Evolutionary conservation across 2,888 invertebrate genomes (phyloP).

Genomic region (Athripsodes cinereus): DNA sequence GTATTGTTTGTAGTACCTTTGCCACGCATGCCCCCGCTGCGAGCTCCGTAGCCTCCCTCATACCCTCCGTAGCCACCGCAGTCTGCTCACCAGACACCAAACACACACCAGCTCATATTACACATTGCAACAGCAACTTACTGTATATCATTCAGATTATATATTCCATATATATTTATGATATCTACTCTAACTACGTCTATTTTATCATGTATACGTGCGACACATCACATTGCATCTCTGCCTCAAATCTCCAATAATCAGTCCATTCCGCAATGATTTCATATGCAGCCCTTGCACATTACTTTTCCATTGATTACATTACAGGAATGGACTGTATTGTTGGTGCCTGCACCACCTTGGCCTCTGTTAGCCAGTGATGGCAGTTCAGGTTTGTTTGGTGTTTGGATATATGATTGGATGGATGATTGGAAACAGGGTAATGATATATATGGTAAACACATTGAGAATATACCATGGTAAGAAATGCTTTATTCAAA

Average conservation of each 20-base stretch:
- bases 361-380: too few relatives aligned
- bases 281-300: too few relatives aligned
- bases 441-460: constrained; percentile 54
- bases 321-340: too few relatives aligned
- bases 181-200: too few relatives aligned
- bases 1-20: constrained; percentile 61
- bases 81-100: constrained; percentile 46
- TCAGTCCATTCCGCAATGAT: too few relatives aligned
- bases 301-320: too few relatives aligned
- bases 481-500: constrained; percentile 63
- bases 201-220: not conserved
- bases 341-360: too few relatives aligned
- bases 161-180: too few relatives aligned
- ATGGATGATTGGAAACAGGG: constrained; percentile 28
- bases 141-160: too few relatives aligned
- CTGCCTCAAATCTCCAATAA: too few relatives aligned
- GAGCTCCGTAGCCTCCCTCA: constrained; percentile 84
- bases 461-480: constrained; percentile 57
- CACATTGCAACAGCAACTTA: not conserved
- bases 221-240: not conserved
- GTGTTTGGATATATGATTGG: constrained; percentile 24
- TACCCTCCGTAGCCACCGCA: constrained; percentile 83
- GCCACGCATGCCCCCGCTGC: constrained; percentile 77
- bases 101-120: constrained; percentile 14
- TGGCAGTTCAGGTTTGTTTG: too few relatives aligned